phyloP scores from a whole-genome alignment of 2,113 vertebrate genomes.

The Ploceus nigricollis region DNA sequence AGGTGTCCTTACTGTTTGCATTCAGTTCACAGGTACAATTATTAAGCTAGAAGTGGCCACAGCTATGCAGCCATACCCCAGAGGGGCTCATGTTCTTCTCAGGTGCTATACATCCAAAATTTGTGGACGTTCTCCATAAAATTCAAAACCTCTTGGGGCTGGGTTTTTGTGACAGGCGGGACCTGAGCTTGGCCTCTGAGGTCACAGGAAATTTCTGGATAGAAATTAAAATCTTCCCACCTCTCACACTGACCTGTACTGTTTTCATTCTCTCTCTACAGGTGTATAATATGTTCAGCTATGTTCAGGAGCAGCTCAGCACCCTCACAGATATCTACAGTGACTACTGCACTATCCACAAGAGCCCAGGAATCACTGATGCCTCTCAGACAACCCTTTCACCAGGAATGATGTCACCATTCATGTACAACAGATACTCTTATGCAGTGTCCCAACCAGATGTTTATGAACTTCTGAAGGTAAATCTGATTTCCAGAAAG shows the following conservation, averaged over 20 bases:
- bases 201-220: background rate
- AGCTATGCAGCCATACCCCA: background rate
- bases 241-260: background rate
- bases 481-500: background rate
- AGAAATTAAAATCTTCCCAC: background rate
- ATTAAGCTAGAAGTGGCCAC: background rate
- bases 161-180: background rate
- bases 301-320: background rate
- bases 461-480: constrained; percentile 48
- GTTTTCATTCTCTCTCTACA: background rate
- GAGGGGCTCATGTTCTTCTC: background rate
- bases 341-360: constrained; percentile 20
- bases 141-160: background rate
- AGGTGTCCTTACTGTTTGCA: background rate
- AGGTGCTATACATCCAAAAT: background rate
- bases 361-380: background rate
- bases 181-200: accelerated
- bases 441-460: constrained; percentile 41
- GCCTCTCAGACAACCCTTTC: background rate
- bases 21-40: background rate
- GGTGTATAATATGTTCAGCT: constrained; percentile 50
- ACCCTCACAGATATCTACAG: constrained; percentile 34
- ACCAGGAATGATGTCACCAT: background rate
- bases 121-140: background rate
- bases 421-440: background rate